Evolutionary conservation across 1,140 invertebrate species (phyloP), one percentile per base, ranked within the genome.

Genomic region (Pemphigus obesinymphae): DNA sequence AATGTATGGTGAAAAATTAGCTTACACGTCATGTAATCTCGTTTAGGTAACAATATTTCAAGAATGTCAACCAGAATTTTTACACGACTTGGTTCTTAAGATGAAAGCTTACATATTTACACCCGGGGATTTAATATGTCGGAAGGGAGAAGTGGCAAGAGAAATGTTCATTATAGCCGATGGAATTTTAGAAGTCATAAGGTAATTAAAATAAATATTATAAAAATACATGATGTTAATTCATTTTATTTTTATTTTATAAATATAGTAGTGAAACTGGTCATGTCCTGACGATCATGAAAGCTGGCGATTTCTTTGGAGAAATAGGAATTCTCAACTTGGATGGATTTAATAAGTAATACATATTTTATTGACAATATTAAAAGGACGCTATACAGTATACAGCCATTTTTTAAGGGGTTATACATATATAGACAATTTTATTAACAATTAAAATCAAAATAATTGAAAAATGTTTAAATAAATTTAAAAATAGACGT

Each of bases 91-190:
- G 55, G 96, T 99, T 29, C 89, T 99, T 53, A 99, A 99, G 88
- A 99, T 99, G 97, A 96, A 95, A 87, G 96, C 96, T 3, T 97
- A 96, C 86, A 98, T 98, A 87, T 98, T 98, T 86, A 98, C 96
- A 17, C 97, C 96, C 0, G 97, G 96, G 31, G 97, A 98, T 87
- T 93, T 97, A 48, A 97, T 98, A 85, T 98, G 96, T 86, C 90
- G 96, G 3, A 96, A 97, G 87, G 96, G 96, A 84, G 93, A 97
- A 89, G 95, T 97, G 17, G 97, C 96, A 0, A 88, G 96, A 84
- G 97, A 99, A 88, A 98, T 99, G 96, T 99, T 98, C 86, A 98
- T 99, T 85, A 98, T 98, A 85, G 96, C 96, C 13, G 96, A 98
- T 87, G 97, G 97, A 10, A 96, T 98, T 84, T 89, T 98, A 34